Conservation (phyloP, 2,113 vertebrate genomes). For the Thymallus thymallus region DNA sequence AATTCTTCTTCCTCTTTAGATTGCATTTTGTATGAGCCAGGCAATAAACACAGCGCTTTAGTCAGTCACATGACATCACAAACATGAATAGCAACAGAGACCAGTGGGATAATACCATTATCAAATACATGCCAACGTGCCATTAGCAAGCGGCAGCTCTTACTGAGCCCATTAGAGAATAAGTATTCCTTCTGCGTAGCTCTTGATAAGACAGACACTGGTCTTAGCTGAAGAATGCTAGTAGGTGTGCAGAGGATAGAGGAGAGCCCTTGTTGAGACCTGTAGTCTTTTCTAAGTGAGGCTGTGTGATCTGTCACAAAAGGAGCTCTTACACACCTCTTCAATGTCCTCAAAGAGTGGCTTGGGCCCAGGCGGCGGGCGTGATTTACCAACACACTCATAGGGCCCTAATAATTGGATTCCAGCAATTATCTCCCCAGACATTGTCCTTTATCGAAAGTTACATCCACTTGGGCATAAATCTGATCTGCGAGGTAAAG, state of each 20-base stretch:
- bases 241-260: background rate
- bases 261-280: constrained; percentile 6
- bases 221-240: background rate
- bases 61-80: background rate
- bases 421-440: constrained; percentile 43
- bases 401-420: constrained; percentile 47
- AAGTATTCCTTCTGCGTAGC: background rate
- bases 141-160: background rate
- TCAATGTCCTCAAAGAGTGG: constrained; percentile 19
- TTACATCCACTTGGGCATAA: constrained; percentile 42
- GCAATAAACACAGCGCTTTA: background rate
- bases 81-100: background rate
- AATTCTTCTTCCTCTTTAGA: background rate
- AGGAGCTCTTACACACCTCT: constrained; percentile 21
- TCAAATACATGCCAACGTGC: background rate
- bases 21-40: background rate
- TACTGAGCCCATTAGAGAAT: background rate
- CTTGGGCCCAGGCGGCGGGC: constrained; percentile 4
- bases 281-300: constrained; percentile 22
- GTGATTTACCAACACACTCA: constrained; percentile 46
- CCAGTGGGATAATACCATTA: background rate
- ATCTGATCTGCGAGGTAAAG: constrained; percentile 33
- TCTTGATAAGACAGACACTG: background rate
- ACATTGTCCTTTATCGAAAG: constrained; percentile 47
- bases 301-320: constrained; percentile 15